Evolutionary conservation across 2,888 invertebrate genomes (phyloP).

Genomic region (Listrodromus nycthemerus): DNA sequence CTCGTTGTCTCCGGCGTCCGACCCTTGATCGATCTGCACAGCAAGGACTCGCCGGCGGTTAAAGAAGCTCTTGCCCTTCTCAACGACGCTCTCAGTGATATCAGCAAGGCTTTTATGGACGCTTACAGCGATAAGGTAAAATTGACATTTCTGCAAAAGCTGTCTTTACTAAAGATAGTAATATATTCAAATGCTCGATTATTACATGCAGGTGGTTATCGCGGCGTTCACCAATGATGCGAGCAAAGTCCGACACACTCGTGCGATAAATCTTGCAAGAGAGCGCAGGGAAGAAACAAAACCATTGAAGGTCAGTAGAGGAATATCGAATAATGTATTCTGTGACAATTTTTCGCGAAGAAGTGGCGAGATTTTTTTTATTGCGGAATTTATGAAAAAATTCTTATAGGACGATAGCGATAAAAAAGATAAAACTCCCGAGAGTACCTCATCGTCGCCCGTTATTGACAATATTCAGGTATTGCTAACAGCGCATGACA

Average conservation of each 20-base stretch:
- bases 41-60: constrained; percentile 88
- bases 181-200: neutral
- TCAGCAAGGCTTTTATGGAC: constrained; percentile 80
- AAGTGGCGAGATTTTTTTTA: constrained; percentile 7
- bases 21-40: constrained; percentile 88
- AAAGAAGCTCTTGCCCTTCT: constrained; percentile 88
- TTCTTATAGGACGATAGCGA: constrained; percentile 75
- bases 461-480: constrained; percentile 69
- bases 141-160: constrained; percentile 50
- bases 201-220: constrained; percentile 85
- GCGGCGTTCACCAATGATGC: constrained; percentile 89
- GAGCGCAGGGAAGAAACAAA: constrained; percentile 68
- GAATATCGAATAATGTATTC: neutral
- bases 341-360: neutral
- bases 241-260: constrained; percentile 84
- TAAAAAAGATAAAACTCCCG: constrained; percentile 71
- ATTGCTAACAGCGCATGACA: constrained; percentile 68
- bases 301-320: constrained; percentile 43
- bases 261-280: constrained; percentile 71
- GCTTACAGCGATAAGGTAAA: constrained; percentile 82
- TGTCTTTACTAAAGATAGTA: constrained; percentile 13
- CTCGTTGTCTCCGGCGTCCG: constrained; percentile 88
- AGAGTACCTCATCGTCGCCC: constrained; percentile 49
- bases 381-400: constrained; percentile 17
- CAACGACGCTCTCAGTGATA: constrained; percentile 84